Conservation (phyloP, 2,113 vertebrate species). For the Sinocyclocheilus anshuiensis region DNA sequence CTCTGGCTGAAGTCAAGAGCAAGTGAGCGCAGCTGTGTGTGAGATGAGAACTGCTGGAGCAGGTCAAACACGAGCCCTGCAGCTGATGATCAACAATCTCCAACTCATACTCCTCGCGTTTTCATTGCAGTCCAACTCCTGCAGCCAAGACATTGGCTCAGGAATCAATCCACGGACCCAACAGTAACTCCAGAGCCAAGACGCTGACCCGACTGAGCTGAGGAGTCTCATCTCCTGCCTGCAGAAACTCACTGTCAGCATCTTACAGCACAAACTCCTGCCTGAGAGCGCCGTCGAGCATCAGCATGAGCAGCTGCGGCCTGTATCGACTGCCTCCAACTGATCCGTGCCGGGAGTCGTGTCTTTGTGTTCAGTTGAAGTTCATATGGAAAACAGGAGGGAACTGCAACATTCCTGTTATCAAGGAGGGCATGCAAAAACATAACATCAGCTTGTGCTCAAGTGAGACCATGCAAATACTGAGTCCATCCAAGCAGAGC, state of each 20-base stretch:
- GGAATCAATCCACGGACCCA: conserved; percentile 15
- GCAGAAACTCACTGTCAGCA: conserved; percentile 46
- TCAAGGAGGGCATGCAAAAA: conserved; percentile 44
- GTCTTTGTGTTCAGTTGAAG: neutral
- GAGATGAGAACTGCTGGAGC: neutral
- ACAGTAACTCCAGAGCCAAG: conserved; percentile 8
- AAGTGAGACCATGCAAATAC: conserved; percentile 12
- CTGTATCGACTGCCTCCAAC: neutral
- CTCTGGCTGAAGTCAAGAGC: neutral
- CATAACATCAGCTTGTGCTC: neutral
- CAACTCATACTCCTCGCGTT: neutral
- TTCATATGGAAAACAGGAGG: conserved; percentile 41
- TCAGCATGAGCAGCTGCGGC: neutral
- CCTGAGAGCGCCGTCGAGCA: neutral
- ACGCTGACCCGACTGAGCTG: neutral
- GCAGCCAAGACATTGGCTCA: conserved; percentile 7
- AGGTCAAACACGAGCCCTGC: neutral
- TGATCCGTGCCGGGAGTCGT: neutral
- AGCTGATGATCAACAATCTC: conserved; percentile 16
- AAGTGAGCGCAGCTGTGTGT: neutral
- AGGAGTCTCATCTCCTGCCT: neutral
- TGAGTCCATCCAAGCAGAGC: conserved; percentile 1
- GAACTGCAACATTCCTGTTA: conserved; percentile 9
- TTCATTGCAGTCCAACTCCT: conserved; percentile 35
- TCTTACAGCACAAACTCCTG: conserved; percentile 11